These are phyloP conservation scores for Lapara coniferarum DNA, from an alignment of 2,888 invertebrate species.

Conservation along the genomic window DNA sequence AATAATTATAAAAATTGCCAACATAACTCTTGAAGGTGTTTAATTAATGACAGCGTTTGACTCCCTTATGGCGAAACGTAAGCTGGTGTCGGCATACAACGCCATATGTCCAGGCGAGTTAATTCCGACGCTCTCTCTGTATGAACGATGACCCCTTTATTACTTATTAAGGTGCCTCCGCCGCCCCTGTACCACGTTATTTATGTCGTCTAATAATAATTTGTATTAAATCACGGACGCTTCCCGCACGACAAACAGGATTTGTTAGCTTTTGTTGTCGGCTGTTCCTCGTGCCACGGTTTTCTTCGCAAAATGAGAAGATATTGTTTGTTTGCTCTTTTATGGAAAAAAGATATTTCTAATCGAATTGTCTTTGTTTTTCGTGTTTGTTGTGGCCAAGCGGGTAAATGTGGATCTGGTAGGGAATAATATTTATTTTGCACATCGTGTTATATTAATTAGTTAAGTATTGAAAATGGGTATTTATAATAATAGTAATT, in stretches of 20 bases:
- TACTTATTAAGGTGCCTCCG: constrained; percentile 81
- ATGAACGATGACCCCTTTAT: constrained; percentile 83
- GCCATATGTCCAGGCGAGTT: constrained; percentile 71
- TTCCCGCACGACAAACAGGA: constrained; percentile 78
- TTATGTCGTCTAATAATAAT: constrained; percentile 84
- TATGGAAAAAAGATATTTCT: constrained; percentile 56
- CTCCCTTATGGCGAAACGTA: constrained; percentile 32
- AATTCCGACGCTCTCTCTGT: constrained; percentile 64
- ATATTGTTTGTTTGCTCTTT: constrained; percentile 61
- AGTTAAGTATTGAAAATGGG: too few relatives aligned
- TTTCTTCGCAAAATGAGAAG: constrained; percentile 61
- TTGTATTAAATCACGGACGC: constrained; percentile 82
- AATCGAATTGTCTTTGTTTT: constrained; percentile 43
- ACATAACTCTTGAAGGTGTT: constrained; percentile 29
- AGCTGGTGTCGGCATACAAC: constrained; percentile 44
- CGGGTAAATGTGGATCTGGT: neutral
- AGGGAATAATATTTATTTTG: neutral
- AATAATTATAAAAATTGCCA: constrained; percentile 5
- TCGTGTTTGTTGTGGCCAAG: constrained; percentile 22
- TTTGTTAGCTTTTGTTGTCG: constrained; percentile 81
- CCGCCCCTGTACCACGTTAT: constrained; percentile 74
- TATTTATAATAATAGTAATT: too few relatives aligned
- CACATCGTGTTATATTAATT: too few relatives aligned
- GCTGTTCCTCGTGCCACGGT: constrained; percentile 51
- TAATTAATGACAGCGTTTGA: constrained; percentile 27